These are phyloP conservation scores for Hypsopygia costalis DNA, from an alignment of 2,888 invertebrate genomes.

Conservation along the genomic window DNA sequence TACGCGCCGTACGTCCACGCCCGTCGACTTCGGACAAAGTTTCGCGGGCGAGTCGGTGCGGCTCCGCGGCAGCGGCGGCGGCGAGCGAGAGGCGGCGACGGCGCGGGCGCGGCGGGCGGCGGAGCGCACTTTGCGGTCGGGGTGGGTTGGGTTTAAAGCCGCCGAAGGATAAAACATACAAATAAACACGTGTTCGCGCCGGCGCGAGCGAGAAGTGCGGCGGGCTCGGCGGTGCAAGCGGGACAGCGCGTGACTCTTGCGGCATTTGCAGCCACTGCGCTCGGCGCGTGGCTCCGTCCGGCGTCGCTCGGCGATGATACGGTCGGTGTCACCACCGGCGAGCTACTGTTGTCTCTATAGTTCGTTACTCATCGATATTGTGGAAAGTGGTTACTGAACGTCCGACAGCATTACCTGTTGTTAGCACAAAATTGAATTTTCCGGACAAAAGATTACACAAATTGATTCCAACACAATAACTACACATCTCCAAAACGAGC, in stretches of 20 bases:
- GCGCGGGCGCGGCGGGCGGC: constrained; percentile 80
- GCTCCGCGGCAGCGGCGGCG: constrained; percentile 65
- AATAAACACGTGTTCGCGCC: constrained; percentile 83
- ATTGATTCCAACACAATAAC: too few species aligned
- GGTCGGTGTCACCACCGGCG: constrained; percentile 18
- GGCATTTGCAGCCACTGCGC: constrained; percentile 72
- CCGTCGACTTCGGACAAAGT: constrained; percentile 79
- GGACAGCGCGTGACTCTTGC: constrained; percentile 64
- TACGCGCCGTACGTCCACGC: constrained; percentile 76
- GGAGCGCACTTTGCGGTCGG: constrained; percentile 83
- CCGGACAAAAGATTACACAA: too few species aligned
- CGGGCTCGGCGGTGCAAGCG: constrained; percentile 57
- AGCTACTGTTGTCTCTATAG: neutral
- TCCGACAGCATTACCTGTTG: neutral
- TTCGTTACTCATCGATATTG: neutral
- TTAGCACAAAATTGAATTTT: too few species aligned
- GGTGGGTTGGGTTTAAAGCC: constrained; percentile 85
- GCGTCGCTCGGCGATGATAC: constrained; percentile 34
- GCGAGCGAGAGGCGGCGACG: constrained; percentile 71
- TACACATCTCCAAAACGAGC: too few species aligned
- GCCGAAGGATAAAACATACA: constrained; percentile 83
- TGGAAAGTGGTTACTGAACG: neutral
- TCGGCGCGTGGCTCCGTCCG: constrained; percentile 21
- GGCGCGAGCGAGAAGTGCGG: constrained; percentile 79
- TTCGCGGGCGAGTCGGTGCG: constrained; percentile 72